Base-by-base conservation (phyloP, 2,888 invertebrate species). In the Cheilosia urbana region DNA sequence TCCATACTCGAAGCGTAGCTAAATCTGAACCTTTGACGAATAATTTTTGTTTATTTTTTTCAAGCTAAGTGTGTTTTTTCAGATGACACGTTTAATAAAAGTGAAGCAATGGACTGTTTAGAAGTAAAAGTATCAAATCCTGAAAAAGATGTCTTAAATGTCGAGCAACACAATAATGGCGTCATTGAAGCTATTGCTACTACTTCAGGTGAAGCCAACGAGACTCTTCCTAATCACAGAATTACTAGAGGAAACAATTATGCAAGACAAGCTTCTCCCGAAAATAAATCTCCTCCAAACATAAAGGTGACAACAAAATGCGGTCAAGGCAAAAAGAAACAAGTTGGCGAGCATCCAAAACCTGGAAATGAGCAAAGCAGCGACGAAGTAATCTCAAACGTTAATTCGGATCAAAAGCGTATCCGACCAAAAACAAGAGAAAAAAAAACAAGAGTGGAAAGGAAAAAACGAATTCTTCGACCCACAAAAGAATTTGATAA, bases 401-500 rank as follows among this genome's bases (percentile, higher is more conserved):
- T 34, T 15, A 66, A 53, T 42, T 17, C 17, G 21, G 78, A 87
- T 62, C 17, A 4, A 58, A 37, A 37, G 40, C 58, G 58, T 71
- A 77, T 7, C 11, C 49, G 19, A 7, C 34, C 13, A 13, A 57
- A 17, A 17, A 17, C 88, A 49, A 79, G 85, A n/a, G 76, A 85
- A 65, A 37, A 69, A 76, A 66, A 17, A 15, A 71, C 66, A 2
- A 85, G 72, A 34, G 19, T 78, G 0, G 82, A 71, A 63, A 78
- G 79, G 49, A 34, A 66, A 68, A 40, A 65, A n/a, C 60, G n/a
- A 66, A 75, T 75, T 9, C 19, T 75, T 7, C 60, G 72, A 62
- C 71, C 78, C 1, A 78, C 88, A 0, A 85, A 81, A 42, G 87
- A 88, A 72, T 87, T 88, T 45, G 88, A 89, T 57, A 81, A 76